These are phyloP conservation scores for Dipodomys ordii DNA, from an alignment of 2,113 vertebrate genomes.

Conservation along the genomic window DNA sequence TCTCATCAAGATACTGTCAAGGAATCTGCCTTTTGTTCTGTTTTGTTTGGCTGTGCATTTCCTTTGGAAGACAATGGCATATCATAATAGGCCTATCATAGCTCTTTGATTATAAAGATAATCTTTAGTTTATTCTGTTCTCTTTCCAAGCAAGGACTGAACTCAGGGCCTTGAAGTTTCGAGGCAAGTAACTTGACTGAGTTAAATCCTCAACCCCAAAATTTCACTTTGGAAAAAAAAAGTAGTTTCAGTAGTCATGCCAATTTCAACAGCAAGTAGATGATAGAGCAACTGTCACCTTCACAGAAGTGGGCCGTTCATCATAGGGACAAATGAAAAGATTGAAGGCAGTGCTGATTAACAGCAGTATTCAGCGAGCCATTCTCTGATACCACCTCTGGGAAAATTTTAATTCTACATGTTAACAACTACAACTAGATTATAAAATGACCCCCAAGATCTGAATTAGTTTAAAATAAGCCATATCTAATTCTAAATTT, in stretches of 20 bases:
- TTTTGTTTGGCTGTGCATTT: slow-evolving; percentile 26
- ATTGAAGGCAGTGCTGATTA: slow-evolving; percentile 11
- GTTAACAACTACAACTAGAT: not conserved
- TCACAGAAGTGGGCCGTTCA: not conserved
- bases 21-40: not conserved
- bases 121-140: not conserved
- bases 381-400: not conserved
- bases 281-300: not conserved
- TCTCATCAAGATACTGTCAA: not conserved
- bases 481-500: slow-evolving; percentile 38
- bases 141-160: too few relatives aligned
- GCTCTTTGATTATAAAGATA: not conserved
- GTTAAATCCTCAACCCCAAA: too few relatives aligned
- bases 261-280: not conserved
- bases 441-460: slow-evolving; percentile 43
- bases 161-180: too few relatives aligned
- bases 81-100: not conserved
- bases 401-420: not conserved
- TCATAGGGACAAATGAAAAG: not conserved
- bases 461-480: slow-evolving; percentile 35
- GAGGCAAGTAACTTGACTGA: too few relatives aligned
- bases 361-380: slow-evolving; percentile 25
- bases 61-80: not conserved
- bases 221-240: not conserved
- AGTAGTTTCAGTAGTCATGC: slow-evolving; percentile 17